These are phyloP conservation scores for Pinctada fucata DNA, from an alignment of 2,888 invertebrate species.

Conservation along the genomic window DNA sequence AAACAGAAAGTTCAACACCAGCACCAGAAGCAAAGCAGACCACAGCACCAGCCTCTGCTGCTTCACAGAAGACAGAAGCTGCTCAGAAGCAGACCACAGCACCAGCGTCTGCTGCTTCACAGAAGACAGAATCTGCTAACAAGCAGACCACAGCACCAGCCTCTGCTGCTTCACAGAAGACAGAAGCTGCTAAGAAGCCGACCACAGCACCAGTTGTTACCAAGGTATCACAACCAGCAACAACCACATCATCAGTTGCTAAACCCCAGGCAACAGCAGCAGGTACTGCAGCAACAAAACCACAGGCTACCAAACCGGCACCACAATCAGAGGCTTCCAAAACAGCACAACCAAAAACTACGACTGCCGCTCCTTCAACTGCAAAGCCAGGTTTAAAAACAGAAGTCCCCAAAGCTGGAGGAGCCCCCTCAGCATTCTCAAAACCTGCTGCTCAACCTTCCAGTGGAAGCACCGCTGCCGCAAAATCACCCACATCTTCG, in stretches of 20 bases:
- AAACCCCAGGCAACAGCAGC: constrained; percentile 9
- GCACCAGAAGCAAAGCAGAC: not conserved
- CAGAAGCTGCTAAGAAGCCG: constrained; percentile 2
- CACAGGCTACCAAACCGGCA: no score
- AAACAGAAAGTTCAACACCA: not conserved
- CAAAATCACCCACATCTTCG: no score
- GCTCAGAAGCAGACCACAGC: not conserved
- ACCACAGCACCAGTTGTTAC: constrained; percentile 20
- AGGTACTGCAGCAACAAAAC: no score
- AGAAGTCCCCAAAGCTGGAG: no score
- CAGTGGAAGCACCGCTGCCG: no score
- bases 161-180: not conserved
- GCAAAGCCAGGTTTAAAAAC: constrained; percentile 1
- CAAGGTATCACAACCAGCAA: not conserved
- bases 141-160: not conserved
- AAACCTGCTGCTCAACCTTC: no score
- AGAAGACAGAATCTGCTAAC: not conserved
- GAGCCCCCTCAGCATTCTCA: no score
- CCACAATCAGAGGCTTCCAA: no score
- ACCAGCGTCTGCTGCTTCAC: constrained; percentile 3
- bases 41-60: not conserved
- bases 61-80: not conserved
- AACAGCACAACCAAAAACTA: no score
- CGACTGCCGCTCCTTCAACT: no score
- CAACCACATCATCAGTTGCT: constrained; percentile 4